Evolutionary conservation across 2,888 invertebrate genomes (phyloP), one percentile per base, ranked within the genome.

Genomic region (Galerucella calmariensis): DNA sequence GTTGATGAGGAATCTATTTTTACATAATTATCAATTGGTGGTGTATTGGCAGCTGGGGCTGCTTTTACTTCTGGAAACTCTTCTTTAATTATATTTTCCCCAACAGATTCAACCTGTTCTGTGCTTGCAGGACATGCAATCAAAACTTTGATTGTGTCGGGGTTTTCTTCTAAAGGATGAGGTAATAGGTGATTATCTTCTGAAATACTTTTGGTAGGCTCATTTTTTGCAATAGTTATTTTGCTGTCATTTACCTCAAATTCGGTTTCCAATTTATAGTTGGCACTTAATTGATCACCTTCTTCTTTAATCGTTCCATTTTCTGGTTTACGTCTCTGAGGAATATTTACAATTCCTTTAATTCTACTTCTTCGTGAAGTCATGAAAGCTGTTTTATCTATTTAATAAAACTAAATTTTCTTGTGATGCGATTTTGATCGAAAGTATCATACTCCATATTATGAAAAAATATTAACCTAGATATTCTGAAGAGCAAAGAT

Each of bases 271-370:
- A 12, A n/a, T n/a, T 56, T 53, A 56, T 5, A 14, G 35, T 44
- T 20, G 14, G 56, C n/a, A 20, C 9, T 16, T 20, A 59, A 41
- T 75, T 74, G 41, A 20, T 72, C 66, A 20, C n/a, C n/a, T 61
- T 68, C 65, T 62, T 66, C 24, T 59, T 62, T 24, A 10, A 46
- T 58, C 46, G 67, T 63, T 41, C 68, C 70, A 67, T 77, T 83
- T 76, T 79, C 73, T 79, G 56, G 35, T 63, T 88, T 90, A 72
- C 88, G 86, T 69, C 90, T 86, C 41, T 90, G 89, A 62, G 92
- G 92, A 78, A 94, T 89, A 77, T 92, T 92, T 62, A 93, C 92
- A 81, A 92, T 89, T 73, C 92, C 93, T 89, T 94, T 94, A 81
- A 94, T 93, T 86, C 94, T 90, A 67, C 92, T 92, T 83, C 94